These are phyloP conservation scores for Vulpes vulpes DNA, from an alignment of 2,113 vertebrate genomes.

Conservation along the genomic window DNA sequence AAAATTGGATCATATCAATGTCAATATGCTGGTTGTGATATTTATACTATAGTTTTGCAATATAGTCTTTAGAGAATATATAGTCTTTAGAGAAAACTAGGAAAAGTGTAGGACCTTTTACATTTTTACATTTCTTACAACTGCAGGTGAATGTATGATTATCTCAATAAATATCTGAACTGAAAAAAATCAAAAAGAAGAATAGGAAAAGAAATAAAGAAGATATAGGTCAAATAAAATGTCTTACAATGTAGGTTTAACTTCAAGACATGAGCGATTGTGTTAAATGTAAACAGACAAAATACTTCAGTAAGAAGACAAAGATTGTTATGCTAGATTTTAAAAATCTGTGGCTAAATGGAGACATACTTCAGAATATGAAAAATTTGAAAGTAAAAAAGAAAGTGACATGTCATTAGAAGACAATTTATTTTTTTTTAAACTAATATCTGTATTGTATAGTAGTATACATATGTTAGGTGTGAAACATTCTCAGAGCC, in stretches of 20 bases:
- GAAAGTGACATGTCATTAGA: background rate
- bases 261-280: background rate
- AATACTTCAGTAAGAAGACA: background rate
- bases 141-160: background rate
- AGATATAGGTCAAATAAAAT: background rate
- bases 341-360: background rate
- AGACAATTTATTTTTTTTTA: background rate
- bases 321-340: background rate
- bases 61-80: background rate
- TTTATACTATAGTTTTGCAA: background rate
- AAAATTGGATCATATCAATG: background rate
- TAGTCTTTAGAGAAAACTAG: background rate
- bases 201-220: background rate
- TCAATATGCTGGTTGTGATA: background rate
- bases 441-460: too few species aligned
- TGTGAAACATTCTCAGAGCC: background rate
- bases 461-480: background rate
- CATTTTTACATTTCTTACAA: background rate
- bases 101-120: background rate
- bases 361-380: background rate
- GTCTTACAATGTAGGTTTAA: background rate
- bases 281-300: background rate
- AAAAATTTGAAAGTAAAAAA: background rate
- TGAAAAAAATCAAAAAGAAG: background rate
- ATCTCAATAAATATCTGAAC: background rate